Evolutionary conservation across 2,113 vertebrate genomes (phyloP), one percentile per base, ranked within the genome.

Genomic region (Sinocyclocheilus anophthalmus): DNA sequence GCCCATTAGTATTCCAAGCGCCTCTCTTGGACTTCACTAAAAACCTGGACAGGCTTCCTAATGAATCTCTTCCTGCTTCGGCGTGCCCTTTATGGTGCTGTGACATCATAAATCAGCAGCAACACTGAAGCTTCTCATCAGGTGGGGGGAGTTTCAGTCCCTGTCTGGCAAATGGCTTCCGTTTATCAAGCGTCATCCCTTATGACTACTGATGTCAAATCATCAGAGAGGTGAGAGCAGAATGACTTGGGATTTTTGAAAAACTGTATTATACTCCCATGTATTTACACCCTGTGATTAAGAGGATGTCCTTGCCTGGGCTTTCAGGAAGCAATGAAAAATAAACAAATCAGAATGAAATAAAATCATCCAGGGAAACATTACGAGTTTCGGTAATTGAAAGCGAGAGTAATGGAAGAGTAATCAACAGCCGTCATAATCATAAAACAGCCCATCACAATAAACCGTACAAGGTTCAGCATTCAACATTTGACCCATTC

Each of bases 61-160:
- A 94, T 94, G 92, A 93, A 92, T 94, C 92, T 85, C 92, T 91
- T 93, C 90, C 91, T 91, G 88, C 88, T 88, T 67, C 76, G 42
- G 22, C 4, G 8, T 63, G 90, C 85, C 90, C 88, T 94, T 92
- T 92, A 93, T 90, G 88, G 90, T 88, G 48, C 81, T 90, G 88
- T 65, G 81, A 93, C 91, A 91, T 92, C 91, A 90, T 94, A 94
- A 95, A 94, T 95, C 94, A 93, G 88, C 86, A 59, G 89, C 90
- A 90, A 93, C 91, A 91, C 90, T 85, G 88, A 90, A 88, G 87
- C 88, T 88, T 84, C 87, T 89, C 48, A 76, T 86, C 30, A 63
- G 89, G 84, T 84, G 87, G 86, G 63, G 76, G 76, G 84, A 59
- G 81, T 73, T 83, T 73, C 22, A 73, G 69, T 39, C 48, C 67